Conservation (phyloP, 2,888 invertebrate genomes). For the Polydrusus cervinus region DNA sequence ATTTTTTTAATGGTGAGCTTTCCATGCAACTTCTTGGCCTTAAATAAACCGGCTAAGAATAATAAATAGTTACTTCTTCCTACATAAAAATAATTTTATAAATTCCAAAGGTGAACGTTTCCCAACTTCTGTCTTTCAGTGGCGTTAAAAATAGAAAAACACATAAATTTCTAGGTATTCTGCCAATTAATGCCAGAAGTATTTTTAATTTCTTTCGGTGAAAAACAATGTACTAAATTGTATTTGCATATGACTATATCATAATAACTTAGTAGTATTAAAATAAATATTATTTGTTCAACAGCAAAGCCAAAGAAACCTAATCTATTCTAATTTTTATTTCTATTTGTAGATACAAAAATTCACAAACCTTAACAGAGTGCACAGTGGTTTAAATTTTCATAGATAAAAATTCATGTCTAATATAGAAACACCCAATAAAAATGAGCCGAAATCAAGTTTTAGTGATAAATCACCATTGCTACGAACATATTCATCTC, state of each 20-base stretch:
- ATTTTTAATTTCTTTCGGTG: slow-evolving; percentile 13
- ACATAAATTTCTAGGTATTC: slow-evolving; percentile 18
- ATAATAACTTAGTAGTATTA: neutral
- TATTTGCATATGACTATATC: neutral
- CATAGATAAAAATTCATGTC: slow-evolving; percentile 28
- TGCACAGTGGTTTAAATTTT: slow-evolving; percentile 13
- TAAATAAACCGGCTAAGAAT: neutral
- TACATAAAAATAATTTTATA: no score
- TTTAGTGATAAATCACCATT: slow-evolving; percentile 38
- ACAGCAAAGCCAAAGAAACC: neutral
- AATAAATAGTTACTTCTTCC: no score
- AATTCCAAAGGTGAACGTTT: neutral
- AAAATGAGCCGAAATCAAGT: slow-evolving; percentile 30
- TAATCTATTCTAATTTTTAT: neutral
- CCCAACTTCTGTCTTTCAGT: neutral
- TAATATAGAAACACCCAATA: slow-evolving; percentile 24
- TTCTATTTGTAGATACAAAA: neutral
- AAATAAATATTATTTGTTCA: neutral
- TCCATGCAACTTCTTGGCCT: neutral
- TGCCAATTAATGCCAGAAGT: slow-evolving; percentile 1
- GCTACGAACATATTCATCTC: slow-evolving; percentile 37
- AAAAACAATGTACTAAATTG: neutral
- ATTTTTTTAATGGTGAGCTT: neutral
- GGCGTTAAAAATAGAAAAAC: slow-evolving; percentile 18
- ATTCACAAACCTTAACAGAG: neutral